Evolutionary conservation across 92 coral and sea anemone genomes (phyloP).

Genomic region (Epizoanthus scotinus): DNA sequence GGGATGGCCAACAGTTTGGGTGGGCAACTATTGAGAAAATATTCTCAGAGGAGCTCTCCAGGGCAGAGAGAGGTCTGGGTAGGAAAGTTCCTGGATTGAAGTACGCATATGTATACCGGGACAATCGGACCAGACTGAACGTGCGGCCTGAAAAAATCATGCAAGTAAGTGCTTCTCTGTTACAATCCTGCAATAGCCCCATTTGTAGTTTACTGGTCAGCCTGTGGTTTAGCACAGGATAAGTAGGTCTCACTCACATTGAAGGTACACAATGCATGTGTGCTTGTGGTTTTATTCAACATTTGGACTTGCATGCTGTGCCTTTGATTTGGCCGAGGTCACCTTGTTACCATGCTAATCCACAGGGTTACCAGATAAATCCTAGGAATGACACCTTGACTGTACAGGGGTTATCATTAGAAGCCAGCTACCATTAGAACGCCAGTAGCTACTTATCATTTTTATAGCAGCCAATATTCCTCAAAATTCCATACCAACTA

Average conservation of each 20-base stretch:
- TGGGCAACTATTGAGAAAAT: constrained; percentile 26
- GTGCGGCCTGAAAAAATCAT: constrained; percentile 51
- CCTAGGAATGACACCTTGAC: too few relatives aligned
- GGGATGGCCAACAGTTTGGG: constrained; percentile 34
- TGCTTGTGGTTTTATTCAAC: too few relatives aligned
- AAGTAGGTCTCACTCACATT: neutral
- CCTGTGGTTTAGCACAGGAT: neutral
- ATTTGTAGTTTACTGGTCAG: neutral
- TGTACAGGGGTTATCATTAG: too few relatives aligned
- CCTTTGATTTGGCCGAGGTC: too few relatives aligned
- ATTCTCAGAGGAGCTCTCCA: constrained; percentile 5
- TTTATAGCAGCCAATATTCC: too few relatives aligned
- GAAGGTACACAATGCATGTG: too few relatives aligned
- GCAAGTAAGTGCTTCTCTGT: constrained; percentile 49
- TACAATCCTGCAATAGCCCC: neutral
- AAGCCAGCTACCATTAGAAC: too few relatives aligned
- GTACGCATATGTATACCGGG: constrained; percentile 45
- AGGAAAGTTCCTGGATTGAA: constrained; percentile 46
- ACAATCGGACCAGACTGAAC: constrained; percentile 50
- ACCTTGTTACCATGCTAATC: too few relatives aligned
- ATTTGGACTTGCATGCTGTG: too few relatives aligned
- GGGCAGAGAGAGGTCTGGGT: constrained; percentile 38
- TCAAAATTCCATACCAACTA: too few relatives aligned
- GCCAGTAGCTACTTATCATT: too few relatives aligned
- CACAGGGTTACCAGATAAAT: too few relatives aligned